Conservation (phyloP, 2,797 vertebrate species). For the Sebastes steindachneri region DNA sequence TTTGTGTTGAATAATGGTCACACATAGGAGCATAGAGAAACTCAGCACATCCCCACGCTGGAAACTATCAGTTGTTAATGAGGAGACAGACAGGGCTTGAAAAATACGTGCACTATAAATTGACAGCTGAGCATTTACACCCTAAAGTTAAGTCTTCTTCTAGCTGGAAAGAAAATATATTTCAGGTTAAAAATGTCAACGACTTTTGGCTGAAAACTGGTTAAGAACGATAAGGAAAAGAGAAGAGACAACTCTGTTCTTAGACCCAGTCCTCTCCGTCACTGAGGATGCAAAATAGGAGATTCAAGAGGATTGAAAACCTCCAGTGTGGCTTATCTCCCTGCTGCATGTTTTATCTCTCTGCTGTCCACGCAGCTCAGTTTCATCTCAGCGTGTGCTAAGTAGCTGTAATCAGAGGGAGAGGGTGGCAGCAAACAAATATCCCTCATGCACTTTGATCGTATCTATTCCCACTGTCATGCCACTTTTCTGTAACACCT, state of each 20-base stretch:
- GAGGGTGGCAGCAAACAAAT: slow-evolving; percentile 31
- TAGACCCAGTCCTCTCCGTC: slow-evolving; percentile 22
- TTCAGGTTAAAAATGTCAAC: not conserved
- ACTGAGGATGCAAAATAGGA: slow-evolving; percentile 50
- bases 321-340: slow-evolving; percentile 47
- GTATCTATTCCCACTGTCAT: not conserved
- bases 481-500: not conserved
- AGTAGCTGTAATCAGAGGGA: slow-evolving; percentile 51
- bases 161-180: not conserved
- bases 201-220: not conserved
- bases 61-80: slow-evolving; percentile 34
- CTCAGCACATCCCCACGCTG: slow-evolving; percentile 29
- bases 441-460: slow-evolving; percentile 20
- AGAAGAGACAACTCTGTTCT: slow-evolving; percentile 31
- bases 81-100: slow-evolving; percentile 13
- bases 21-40: slow-evolving; percentile 38
- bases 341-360: slow-evolving; percentile 46
- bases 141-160: not conserved
- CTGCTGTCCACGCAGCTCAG: slow-evolving; percentile 28
- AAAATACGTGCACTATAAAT: slow-evolving; percentile 1
- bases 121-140: slow-evolving; percentile 30
- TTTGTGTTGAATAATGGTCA: slow-evolving; percentile 52
- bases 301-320: slow-evolving; percentile 40
- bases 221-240: slow-evolving; percentile 2
- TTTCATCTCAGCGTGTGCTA: slow-evolving; percentile 48